These are phyloP conservation scores for Aproaerema taeniolella DNA, from an alignment of 2,888 invertebrate species.

Conservation along the genomic window DNA sequence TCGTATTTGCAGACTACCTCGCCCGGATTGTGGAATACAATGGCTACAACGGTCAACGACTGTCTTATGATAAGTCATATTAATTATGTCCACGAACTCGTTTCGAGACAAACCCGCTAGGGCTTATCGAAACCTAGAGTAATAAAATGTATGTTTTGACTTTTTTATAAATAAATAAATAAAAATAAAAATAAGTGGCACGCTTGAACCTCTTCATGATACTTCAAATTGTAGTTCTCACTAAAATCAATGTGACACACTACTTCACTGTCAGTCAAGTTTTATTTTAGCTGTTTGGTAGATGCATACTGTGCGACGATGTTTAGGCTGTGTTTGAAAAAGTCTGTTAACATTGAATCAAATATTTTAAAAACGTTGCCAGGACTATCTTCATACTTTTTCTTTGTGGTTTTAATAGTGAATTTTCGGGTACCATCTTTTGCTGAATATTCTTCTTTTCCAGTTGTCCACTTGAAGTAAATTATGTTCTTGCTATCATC, in stretches of 20 bases:
- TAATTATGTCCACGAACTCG: too few relatives aligned
- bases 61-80: too few relatives aligned
- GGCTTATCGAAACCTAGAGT: too few relatives aligned
- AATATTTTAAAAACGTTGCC: neutral
- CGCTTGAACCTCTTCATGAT: slow-evolving; percentile 3
- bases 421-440: slow-evolving; percentile 1
- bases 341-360: neutral
- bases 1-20: too few relatives aligned
- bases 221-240: slow-evolving; percentile 3
- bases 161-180: too few relatives aligned
- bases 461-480: neutral
- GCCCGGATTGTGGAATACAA: too few relatives aligned
- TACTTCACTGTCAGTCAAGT: neutral
- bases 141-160: too few relatives aligned
- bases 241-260: slow-evolving; percentile 6
- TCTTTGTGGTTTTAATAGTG: neutral
- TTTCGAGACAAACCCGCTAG: too few relatives aligned
- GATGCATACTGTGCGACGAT: neutral
- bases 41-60: too few relatives aligned
- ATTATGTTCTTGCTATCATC: neutral
- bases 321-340: neutral
- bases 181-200: too few relatives aligned
- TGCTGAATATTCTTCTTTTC: neutral
- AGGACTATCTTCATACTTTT: neutral
- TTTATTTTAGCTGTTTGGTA: neutral